Percentiles rank a stretch among this genome's conserved stretches.
Conservation (phyloP, 2,888 invertebrate species). For the Drosophila hamatofila region DNA sequence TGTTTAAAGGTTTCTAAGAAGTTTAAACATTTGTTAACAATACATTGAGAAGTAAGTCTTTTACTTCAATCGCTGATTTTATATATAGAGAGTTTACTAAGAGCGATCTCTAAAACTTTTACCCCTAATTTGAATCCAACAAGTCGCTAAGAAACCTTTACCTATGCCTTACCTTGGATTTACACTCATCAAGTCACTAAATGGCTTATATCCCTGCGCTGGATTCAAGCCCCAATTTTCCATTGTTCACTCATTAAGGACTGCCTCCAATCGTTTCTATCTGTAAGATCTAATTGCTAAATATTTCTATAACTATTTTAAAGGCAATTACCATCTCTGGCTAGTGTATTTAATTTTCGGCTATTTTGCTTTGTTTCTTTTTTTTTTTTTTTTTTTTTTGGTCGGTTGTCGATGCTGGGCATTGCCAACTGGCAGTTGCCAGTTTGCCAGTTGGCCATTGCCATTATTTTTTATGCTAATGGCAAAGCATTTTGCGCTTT, state of each 20-base stretch:
- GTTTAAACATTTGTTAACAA: too few species aligned
- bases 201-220: not conserved
- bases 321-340: not conserved
- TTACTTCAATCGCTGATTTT: accelerated
- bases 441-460: constrained; percentile 43
- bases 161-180: not conserved
- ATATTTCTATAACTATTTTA: not conserved
- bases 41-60: too few species aligned
- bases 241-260: not conserved
- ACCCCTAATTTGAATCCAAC: not conserved
- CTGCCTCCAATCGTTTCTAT: not conserved
- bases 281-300: not conserved
- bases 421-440: constrained; percentile 40
- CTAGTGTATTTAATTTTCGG: constrained; percentile 28
- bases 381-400: constrained; percentile 5
- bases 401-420: constrained; percentile 10
- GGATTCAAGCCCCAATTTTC: not conserved
- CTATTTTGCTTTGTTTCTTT: constrained; percentile 8
- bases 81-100: too few species aligned
- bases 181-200: not conserved
- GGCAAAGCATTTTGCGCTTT: constrained; percentile 75
- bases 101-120: not conserved
- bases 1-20: too few species aligned
- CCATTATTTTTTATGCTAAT: constrained; percentile 80
- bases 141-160: too few species aligned